A percentile compares a stretch with the other conserved stretches of the same genome.
Conservation (phyloP, 1,140 invertebrate species). For the Hyphantria cunea region DNA sequence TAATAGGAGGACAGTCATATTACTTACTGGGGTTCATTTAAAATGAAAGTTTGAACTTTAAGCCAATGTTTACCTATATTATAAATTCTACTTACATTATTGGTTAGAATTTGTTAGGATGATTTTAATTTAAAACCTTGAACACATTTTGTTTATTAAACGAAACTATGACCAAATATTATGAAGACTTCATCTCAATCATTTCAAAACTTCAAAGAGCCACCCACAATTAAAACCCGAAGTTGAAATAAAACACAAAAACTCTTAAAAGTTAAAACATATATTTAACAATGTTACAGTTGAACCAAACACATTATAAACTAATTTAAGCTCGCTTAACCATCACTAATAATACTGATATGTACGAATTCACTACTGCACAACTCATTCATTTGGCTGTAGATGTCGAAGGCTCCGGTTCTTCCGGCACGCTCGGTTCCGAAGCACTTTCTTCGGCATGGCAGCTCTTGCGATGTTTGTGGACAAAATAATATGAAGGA, state of each 20-base stretch:
- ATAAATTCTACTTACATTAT: too few relatives aligned
- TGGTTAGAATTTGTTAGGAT: too few relatives aligned
- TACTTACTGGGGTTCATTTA: too few relatives aligned
- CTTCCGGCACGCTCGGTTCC: slow-evolving; percentile 22
- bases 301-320: slow-evolving; percentile 47
- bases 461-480: slow-evolving; percentile 93
- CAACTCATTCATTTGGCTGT: slow-evolving; percentile 30
- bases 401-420: slow-evolving; percentile 63
- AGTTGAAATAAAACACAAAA: slow-evolving; percentile 33
- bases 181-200: too few relatives aligned
- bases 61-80: too few relatives aligned
- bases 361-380: slow-evolving; percentile 43
- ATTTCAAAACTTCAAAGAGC: too few relatives aligned
- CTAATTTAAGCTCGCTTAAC: slow-evolving; percentile 53
- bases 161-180: too few relatives aligned
- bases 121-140: too few relatives aligned
- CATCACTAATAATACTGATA: slow-evolving; percentile 54
- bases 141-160: too few relatives aligned
- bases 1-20: too few relatives aligned
- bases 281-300: slow-evolving; percentile 61
- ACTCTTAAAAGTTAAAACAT: slow-evolving; percentile 56
- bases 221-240: too few relatives aligned
- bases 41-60: too few relatives aligned
- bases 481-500: slow-evolving; percentile 96
- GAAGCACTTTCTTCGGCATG: slow-evolving; percentile 85